Base-by-base conservation (phyloP, 1,140 invertebrate species). In the Heliconius himera region DNA sequence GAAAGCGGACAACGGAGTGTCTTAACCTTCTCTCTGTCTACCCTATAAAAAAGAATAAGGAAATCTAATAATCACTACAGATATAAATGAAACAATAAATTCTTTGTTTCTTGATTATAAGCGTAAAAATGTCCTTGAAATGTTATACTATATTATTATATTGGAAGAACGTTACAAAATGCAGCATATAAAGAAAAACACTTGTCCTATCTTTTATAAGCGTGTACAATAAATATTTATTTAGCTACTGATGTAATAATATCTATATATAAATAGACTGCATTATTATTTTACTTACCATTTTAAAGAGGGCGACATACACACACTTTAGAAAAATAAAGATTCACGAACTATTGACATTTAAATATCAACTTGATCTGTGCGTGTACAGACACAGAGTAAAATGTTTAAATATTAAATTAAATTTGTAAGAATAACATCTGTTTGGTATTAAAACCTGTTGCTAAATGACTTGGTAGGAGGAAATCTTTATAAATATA, bases 271-370 rank as follows among this genome's bases (percentile, higher is more conserved):
- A 66, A 51, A 51, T 51, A 51, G 18, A 26, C 60, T 1, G 60
- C 1, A 49, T 4, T 11, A 75, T 75, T 26, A 41, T 16, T 18
- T 77, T 13, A 74, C 79, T 80, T 76, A 80, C 79, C 70, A 75
- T 73, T 73, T 71, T 80, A 22, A 73, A 73, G 16, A 1, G 73
- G 73, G 0, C 74, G 46, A 26, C 46, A 73, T 72, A n/a, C 38
- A 54, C 26, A n/a, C 60, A 66, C 60, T 29, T 66, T 22, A 75
- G 70, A 73, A 56, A 76, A 73, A 76, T 54, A 49, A 76, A 80
- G 70, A 76, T 80, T 71, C 78, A 80, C 70, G 70, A 80, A 70
- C 54, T 76, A 33, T 72, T 76, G 73, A 49, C 51, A 46, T 70
- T 76, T 73, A 73, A 76, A 22, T 54, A 66, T 46, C 26, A 26